Percentiles rank a stretch among this genome's conserved stretches.
Conservation (phyloP, 2,888 invertebrate species). For the Harpalus rufipes region DNA sequence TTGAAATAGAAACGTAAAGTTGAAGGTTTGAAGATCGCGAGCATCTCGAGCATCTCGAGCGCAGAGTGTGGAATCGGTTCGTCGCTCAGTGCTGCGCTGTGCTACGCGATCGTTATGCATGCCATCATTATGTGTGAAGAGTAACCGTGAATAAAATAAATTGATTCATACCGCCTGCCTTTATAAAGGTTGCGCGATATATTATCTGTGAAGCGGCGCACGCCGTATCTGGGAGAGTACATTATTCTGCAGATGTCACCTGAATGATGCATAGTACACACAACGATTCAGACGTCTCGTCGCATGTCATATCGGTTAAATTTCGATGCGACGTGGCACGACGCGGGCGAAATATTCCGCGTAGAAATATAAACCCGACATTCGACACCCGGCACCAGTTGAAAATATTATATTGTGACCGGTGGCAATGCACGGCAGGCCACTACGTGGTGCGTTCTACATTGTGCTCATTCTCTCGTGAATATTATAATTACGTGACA, state of each 20-base stretch:
- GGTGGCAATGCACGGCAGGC: background rate
- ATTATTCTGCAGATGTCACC: conserved; percentile 58
- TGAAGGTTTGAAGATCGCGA: background rate
- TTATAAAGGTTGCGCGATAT: conserved; percentile 46
- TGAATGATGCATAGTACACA: conserved; percentile 59
- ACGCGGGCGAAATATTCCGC: conserved; percentile 23
- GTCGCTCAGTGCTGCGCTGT: conserved; percentile 1
- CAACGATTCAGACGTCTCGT: conserved; percentile 58
- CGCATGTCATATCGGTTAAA: conserved; percentile 56
- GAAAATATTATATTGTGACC: conserved; percentile 53
- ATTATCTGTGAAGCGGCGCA: conserved; percentile 52
- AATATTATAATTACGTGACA: conserved; percentile 57
- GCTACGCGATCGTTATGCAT: conserved; percentile 38
- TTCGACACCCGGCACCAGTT: conserved; percentile 29
- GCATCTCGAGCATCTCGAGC: background rate
- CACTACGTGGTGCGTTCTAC: background rate
- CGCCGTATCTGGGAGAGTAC: conserved; percentile 34
- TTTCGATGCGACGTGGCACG: conserved; percentile 58
- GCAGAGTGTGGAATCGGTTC: conserved; percentile 7
- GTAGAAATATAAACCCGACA: conserved; percentile 51
- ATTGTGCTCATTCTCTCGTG: conserved; percentile 30
- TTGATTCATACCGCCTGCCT: conserved; percentile 45
- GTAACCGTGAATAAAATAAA: conserved; percentile 55
- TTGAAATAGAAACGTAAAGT: conserved; percentile 25
- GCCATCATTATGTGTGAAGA: conserved; percentile 53